Base-by-base conservation (phyloP, 1,140 invertebrate species). In the Eumaeus atala region DNA sequence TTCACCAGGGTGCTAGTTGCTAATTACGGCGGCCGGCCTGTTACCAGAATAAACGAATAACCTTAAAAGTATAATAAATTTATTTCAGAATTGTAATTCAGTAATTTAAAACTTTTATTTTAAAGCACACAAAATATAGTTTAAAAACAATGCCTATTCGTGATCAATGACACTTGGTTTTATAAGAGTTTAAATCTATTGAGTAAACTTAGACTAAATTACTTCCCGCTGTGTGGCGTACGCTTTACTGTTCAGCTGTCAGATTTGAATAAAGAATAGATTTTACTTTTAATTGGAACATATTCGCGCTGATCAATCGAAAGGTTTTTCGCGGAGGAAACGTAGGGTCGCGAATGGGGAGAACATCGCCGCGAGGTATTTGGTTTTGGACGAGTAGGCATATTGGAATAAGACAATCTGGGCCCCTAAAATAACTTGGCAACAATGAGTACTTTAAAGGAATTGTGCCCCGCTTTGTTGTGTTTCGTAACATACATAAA, bases 261-360 rank as follows among this genome's bases (percentile, higher is more conserved):
- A 65, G 50, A 48, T 59, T 62, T 66, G 54, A 71, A 64, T 54
- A 56, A 57, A 56, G 61, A 58, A 58, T 48, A 51, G 37, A 36
- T 66, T 65, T 35, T 56, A 56, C 62, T 75, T 75, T 78, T 80
- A 83, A 83, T 83, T 83, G 77, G 75, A 80, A 80, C 79, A 83
- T 80, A 83, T 83, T 83, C 74, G 58, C 61, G 40, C 58, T 52
- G 67, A 75, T 78, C 75, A 72, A 75, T 74, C 73, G 67, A 62
- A 52, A 62, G 54, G 63, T 64, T 66, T 73, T 68, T 75, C 70
- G 62, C 69, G 47, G 42, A 56, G 59, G 28, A 58, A 55, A 44
- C 61, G 57, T 47, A 38, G 64, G 67, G 60, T 58, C 52, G 54
- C 60, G 47, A 58, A 37, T 55, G 62, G 67, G 72, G 71, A 59